phyloP scores from a whole-genome alignment of 2,888 invertebrate species.

The Leucophora obtusa region DNA sequence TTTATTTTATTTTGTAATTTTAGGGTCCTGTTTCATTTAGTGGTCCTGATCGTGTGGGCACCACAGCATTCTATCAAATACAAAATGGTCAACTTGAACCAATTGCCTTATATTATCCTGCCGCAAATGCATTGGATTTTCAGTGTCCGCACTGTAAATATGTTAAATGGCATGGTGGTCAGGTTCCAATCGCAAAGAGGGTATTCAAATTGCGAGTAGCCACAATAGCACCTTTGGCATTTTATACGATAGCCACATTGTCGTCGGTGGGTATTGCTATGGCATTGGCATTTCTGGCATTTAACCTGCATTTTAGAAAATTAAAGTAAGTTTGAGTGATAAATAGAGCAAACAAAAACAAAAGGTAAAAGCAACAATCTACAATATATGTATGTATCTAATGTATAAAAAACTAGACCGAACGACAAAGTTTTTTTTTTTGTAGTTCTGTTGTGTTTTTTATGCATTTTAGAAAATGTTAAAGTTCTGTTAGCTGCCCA shows the following conservation, averaged over 20 bases:
- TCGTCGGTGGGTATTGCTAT: constrained; percentile 87
- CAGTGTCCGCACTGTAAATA: constrained; percentile 84
- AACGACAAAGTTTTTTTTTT: not conserved
- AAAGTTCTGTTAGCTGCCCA: not conserved
- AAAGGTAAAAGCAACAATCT: not conserved
- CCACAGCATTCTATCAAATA: constrained; percentile 92
- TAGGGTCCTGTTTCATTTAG: constrained; percentile 94
- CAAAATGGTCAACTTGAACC: constrained; percentile 87
- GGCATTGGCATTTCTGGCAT: constrained; percentile 87
- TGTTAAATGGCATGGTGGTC: constrained; percentile 87
- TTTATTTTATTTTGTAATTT: not conserved
- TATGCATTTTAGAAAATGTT: not conserved
- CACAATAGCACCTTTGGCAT: constrained; percentile 87
- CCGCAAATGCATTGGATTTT: constrained; percentile 82
- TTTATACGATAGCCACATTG: constrained; percentile 85
- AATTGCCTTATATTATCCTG: constrained; percentile 86
- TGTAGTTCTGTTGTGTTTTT: not conserved
- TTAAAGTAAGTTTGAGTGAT: constrained; percentile 82
- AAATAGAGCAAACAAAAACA: not conserved
- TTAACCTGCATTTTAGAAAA: constrained; percentile 90
- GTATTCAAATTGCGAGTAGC: constrained; percentile 87
- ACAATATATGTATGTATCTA: not conserved
- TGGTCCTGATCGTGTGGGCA: constrained; percentile 92
- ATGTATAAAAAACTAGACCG: not conserved
- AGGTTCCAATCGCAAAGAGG: constrained; percentile 88